These are phyloP conservation scores for Miltochrista miniata DNA, from an alignment of 2,888 invertebrate species.

Conservation along the genomic window DNA sequence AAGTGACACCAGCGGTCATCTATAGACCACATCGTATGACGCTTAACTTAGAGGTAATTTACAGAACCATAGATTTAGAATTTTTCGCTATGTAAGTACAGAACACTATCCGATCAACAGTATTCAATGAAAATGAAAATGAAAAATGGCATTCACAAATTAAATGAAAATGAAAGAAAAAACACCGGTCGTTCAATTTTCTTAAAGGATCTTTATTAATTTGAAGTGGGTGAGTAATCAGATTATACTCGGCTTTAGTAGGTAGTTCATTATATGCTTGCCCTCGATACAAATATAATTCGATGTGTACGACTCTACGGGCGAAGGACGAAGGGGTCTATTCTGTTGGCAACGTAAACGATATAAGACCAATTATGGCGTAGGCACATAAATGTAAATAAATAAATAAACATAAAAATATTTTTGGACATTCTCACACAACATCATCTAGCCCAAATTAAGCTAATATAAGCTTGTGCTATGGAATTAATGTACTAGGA, in stretches of 20 bases:
- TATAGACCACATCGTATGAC: too few species aligned
- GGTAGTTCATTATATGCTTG: slow-evolving; percentile 38
- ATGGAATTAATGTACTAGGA: too few species aligned
- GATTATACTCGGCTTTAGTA: slow-evolving; percentile 31
- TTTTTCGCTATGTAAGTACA: too few species aligned
- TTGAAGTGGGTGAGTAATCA: slow-evolving; percentile 36
- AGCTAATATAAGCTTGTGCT: too few species aligned
- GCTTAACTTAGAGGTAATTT: too few species aligned
- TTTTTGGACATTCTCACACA: too few species aligned
- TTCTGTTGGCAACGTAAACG: neutral
- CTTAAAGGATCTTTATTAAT: slow-evolving; percentile 35
- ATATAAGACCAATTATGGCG: neutral
- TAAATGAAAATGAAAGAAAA: slow-evolving; percentile 5
- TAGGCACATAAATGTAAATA: neutral
- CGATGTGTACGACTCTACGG: slow-evolving; percentile 1
- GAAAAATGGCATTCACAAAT: slow-evolving; percentile 1
- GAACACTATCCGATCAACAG: too few species aligned
- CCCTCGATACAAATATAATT: slow-evolving; percentile 29
- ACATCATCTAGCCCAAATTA: too few species aligned
- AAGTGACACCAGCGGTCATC: too few species aligned
- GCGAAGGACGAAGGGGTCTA: slow-evolving; percentile 34
- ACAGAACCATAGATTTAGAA: too few species aligned
- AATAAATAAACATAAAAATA: too few species aligned
- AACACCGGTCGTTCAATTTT: slow-evolving; percentile 23
- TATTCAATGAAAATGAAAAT: neutral